Evolutionary conservation across 2,113 vertebrate genomes (phyloP), one percentile per base, ranked within the genome.

Genomic region (Barbus barbus): DNA sequence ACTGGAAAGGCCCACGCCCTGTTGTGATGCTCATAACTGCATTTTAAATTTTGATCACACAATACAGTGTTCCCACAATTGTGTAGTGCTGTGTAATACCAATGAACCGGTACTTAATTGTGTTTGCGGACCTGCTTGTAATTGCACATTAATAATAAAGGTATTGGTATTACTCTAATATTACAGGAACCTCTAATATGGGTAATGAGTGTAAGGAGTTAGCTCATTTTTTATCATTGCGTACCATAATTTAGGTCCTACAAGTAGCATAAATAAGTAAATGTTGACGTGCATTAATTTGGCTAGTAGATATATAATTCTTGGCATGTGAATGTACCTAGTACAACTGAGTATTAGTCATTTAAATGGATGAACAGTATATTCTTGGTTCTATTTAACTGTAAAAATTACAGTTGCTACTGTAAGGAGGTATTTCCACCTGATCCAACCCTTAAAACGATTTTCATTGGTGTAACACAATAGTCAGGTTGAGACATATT

Each of bases 1-100:
- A 46, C 58, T 36, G 73, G 82, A 83, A 5, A 85, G 94, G 93
- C 94, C 94, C 93, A 94, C 94, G 94, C 94, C 94, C 94, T 93
- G 89, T 89, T 91, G 87, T 80, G 63, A 86, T 84, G 72, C 63
- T 78, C 76, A 41, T 41, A 67, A 84, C 76, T 75, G 58, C 78
- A 81, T 80, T 63, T 78, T 41, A 78, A 60, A 58, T 5, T 58
- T 38, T 58, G 31, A 60, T 38, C 51, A 78, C 20, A 78, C 6
- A 16, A 60, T 78, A n/a, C 18, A 60, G 22, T 24, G 20, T 14
- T 60, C 53, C 13, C 51, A 31, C 3, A 76, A 76, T 48, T 76
- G 48, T 78, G 22, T 56, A 72, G 69, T 14, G 38, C 38, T 26
- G 22, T n/a, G 20, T 72, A 53, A 22, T 22, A 33, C 53, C 16